These are phyloP conservation scores for Paracyprichromis sp. DNA, from an alignment of 2,113 vertebrate genomes.

Conservation along the genomic window DNA sequence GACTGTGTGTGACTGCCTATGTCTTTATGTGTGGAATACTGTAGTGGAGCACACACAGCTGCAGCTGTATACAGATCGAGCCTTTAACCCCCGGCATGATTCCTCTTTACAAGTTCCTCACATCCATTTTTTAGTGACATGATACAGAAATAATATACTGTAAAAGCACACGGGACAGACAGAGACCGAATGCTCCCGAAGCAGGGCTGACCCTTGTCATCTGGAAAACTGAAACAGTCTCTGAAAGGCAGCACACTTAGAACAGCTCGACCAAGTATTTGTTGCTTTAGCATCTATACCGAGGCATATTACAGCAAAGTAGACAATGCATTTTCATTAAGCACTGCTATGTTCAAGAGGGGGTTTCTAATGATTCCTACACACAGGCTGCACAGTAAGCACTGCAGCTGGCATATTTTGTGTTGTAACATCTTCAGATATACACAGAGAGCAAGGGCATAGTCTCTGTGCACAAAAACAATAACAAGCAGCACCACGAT, in stretches of 20 bases:
- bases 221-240: background rate
- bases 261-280: constrained; percentile 38
- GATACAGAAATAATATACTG: background rate
- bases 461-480: background rate
- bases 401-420: background rate
- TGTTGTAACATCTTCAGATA: background rate
- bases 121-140: background rate
- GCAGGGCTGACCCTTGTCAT: background rate
- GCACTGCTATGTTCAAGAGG: background rate
- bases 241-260: background rate
- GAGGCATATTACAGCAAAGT: background rate
- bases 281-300: constrained; percentile 7
- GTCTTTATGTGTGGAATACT: background rate
- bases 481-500: background rate
- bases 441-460: background rate
- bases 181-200: background rate
- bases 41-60: background rate
- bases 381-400: background rate
- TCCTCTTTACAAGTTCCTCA: background rate
- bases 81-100: background rate
- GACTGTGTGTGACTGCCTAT: background rate
- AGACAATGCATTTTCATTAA: background rate
- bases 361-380: background rate
- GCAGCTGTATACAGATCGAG: background rate
- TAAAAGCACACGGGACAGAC: background rate